Evolutionary conservation across 2,113 vertebrate species (phyloP).

Genomic region (Pluvianellus socialis): DNA sequence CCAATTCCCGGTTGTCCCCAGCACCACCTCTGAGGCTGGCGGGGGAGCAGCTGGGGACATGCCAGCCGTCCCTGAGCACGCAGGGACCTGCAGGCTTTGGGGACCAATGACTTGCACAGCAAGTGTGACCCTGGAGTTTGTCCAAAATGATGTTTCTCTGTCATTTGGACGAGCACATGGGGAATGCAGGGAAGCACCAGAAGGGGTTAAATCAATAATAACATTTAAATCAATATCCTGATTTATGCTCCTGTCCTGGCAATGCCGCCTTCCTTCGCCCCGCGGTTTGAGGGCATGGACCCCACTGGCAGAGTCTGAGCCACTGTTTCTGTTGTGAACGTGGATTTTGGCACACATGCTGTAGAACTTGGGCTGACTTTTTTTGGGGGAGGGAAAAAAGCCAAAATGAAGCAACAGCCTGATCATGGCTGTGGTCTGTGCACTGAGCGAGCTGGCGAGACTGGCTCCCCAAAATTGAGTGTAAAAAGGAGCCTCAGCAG

Average conservation of each 20-base stretch:
- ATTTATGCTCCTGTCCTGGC: not conserved
- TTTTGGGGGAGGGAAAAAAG: fast-evolving
- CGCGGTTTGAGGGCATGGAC: not conserved
- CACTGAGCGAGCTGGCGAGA: not conserved
- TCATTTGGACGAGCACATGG: not conserved
- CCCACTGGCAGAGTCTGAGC: not conserved
- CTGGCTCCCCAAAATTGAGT: fast-evolving
- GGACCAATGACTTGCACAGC: not conserved
- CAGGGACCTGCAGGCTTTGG: fast-evolving
- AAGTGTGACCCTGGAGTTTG: fast-evolving
- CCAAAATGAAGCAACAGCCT: not conserved
- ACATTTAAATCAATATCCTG: not conserved
- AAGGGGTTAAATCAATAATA: not conserved
- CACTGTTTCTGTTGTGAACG: not conserved
- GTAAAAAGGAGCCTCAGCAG: not conserved
- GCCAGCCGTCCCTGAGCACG: not conserved
- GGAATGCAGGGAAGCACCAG: not conserved
- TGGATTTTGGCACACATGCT: not conserved
- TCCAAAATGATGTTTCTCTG: not conserved
- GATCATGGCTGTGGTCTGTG: not conserved
- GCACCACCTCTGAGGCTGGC: not conserved
- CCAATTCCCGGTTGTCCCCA: not conserved
- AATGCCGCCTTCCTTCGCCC: not conserved
- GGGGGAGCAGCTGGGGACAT: not conserved
- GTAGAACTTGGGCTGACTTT: not conserved